Evolutionary conservation across 2,888 invertebrate genomes (phyloP), one percentile per base, ranked within the genome.

Genomic region (Iselma pallidipennis): DNA sequence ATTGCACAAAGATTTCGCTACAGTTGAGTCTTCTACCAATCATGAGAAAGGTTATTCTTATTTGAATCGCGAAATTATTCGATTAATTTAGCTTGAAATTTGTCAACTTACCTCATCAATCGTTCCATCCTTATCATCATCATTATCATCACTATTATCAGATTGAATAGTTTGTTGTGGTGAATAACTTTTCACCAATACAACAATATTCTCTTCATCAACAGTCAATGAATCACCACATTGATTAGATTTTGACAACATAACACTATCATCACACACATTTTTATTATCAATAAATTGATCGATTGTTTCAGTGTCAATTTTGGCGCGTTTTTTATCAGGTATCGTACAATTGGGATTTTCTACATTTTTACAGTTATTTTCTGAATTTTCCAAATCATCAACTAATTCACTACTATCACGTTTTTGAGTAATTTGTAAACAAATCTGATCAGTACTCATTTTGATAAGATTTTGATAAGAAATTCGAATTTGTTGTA

Each of bases 131-230:
- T 4, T 4, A 6, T 14, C 16, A 28, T 26, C 26, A 3, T n/a
- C 58, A 9, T 26, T 29, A 31, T 57, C 31, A 7, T 31, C 37
- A 4, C 56, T 52, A n/a, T 49, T 23, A 51, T 63, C 60, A 29
- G 42, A 28, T 42, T 57, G 54, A 42, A 60, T 31, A 26, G 48
- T 37, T 33, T 62, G 57, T 50, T 66, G 61, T 12, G 73, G 75
- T 37, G 74, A 74, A 42, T 59, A 67, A 58, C 66, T 68, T 55
- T 66, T 73, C 12, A 56, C 51, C 60, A 69, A 66, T 31, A 75
- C 73, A 9, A 74, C 71, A 14, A 74, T 75, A 57, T 74, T 74
- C 54, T 74, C 73, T 52, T 72, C 72, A 57, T 74, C 74, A 3
- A 69, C 70, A n/a, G 69, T 69, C 31, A 64, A 56, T n/a, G 59